Evolutionary conservation across 2,113 vertebrate genomes (phyloP).

Genomic region (Coptodon rendalli): DNA sequence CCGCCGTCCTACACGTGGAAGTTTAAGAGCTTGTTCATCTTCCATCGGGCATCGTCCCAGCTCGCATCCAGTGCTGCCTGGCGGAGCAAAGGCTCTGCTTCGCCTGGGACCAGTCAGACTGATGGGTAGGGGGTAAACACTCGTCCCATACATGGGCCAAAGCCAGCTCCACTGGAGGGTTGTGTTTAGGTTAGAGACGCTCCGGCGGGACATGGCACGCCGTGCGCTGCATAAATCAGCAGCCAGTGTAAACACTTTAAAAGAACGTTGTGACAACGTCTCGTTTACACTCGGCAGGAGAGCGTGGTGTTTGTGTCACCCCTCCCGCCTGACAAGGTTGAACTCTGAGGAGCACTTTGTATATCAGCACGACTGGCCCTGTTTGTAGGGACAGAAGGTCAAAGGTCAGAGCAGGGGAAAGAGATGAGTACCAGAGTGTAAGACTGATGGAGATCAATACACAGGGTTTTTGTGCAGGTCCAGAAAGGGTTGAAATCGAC

Average conservation of each 20-base stretch:
- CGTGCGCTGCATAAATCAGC: conserved; percentile 44
- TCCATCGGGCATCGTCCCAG: not conserved
- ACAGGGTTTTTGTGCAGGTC: not conserved
- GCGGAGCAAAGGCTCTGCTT: not conserved
- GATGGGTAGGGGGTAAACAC: conserved; percentile 42
- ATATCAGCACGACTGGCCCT: not conserved
- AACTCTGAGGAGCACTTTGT: not conserved
- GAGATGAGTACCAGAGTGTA: not conserved
- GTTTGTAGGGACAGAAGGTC: not conserved
- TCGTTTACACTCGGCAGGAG: conserved; percentile 5
- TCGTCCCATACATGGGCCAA: conserved; percentile 54
- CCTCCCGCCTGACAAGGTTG: not conserved
- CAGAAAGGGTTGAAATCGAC: not conserved
- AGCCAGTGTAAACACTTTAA: conserved; percentile 48
- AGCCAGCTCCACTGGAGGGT: conserved; percentile 1
- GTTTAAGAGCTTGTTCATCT: not conserved
- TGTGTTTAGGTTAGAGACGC: conserved; percentile 37
- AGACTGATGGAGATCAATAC: not conserved
- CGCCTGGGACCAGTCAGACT: conserved; percentile 28
- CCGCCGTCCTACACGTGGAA: not conserved
- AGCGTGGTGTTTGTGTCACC: not conserved
- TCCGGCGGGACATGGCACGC: conserved; percentile 32
- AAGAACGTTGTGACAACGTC: not conserved
- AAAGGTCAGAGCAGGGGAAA: not conserved
- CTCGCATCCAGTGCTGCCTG: not conserved